A percentile compares a stretch with the other conserved stretches of the same genome.
These are phyloP conservation scores for Ctenosaura bakeri DNA, from an alignment of 2,797 vertebrate species.

Conservation along the genomic window DNA sequence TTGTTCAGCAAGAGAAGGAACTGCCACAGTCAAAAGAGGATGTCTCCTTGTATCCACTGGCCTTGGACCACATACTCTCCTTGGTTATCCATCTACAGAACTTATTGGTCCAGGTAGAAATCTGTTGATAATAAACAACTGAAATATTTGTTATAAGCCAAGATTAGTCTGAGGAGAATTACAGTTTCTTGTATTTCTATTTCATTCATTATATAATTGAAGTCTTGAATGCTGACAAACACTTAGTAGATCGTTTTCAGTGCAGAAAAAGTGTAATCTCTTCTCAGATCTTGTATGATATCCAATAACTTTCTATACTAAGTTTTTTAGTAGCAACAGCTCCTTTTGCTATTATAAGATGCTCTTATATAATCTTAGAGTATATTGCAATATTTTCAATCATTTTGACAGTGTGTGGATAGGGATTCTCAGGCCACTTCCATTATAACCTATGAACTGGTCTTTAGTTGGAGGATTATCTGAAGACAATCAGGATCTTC, in stretches of 20 bases:
- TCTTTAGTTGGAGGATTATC: background rate
- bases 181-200: conserved; percentile 43
- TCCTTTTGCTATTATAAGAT: background rate
- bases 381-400: background rate
- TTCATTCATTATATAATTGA: background rate
- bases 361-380: conserved; percentile 25
- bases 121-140: conserved; percentile 60
- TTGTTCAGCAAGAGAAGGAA: conserved; percentile 64
- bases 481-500: conserved; percentile 37
- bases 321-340: background rate
- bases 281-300: background rate
- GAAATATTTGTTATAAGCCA: conserved; percentile 21
- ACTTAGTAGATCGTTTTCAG: background rate
- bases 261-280: background rate
- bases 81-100: conserved; percentile 87
- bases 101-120: conserved; percentile 85
- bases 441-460: background rate
- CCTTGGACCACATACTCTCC: conserved; percentile 77
- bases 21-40: conserved; percentile 77
- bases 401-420: conserved; percentile 38
- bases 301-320: background rate
- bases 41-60: conserved; percentile 84
- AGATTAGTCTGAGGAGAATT: background rate
- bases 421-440: background rate
- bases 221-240: background rate